These are phyloP conservation scores for Camponotus floridanus DNA, from an alignment of 1,140 invertebrate species.

Conservation along the genomic window DNA sequence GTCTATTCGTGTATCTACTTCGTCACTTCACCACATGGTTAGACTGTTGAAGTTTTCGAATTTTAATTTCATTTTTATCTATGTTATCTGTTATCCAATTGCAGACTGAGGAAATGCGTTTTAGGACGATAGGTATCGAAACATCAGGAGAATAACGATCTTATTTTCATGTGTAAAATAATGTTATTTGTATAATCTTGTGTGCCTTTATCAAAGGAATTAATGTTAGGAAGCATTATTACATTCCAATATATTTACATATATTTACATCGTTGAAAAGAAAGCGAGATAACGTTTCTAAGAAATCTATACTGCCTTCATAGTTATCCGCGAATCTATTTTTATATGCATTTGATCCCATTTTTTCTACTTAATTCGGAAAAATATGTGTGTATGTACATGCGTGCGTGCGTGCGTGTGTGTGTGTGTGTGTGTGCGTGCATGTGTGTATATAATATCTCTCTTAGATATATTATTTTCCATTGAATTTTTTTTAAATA, in stretches of 20 bases:
- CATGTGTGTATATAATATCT: slow-evolving; percentile 31
- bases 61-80: slow-evolving; percentile 83
- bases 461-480: slow-evolving; percentile 42
- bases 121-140: slow-evolving; percentile 62
- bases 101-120: slow-evolving; percentile 73
- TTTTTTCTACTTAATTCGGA: slow-evolving; percentile 50
- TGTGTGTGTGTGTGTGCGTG: neutral
- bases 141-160: slow-evolving; percentile 43
- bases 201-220: slow-evolving; percentile 50
- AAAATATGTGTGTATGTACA: neutral
- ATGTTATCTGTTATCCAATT: slow-evolving; percentile 83
- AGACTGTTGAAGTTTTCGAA: slow-evolving; percentile 84
- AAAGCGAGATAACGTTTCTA: slow-evolving; percentile 8
- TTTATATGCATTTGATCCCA: slow-evolving; percentile 48
- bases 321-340: slow-evolving; percentile 37
- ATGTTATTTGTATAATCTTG: slow-evolving; percentile 46
- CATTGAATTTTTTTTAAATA: slow-evolving; percentile 30
- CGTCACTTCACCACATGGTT: slow-evolving; percentile 76
- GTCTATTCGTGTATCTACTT: slow-evolving; percentile 77
- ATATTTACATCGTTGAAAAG: slow-evolving; percentile 3
- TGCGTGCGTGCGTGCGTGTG: neutral
- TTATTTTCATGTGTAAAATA: slow-evolving; percentile 72
- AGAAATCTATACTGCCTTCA: slow-evolving; percentile 46
- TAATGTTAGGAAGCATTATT: neutral
- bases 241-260: slow-evolving; percentile 19